A percentile compares a stretch with the other conserved stretches of the same genome.
These are phyloP conservation scores for Elgaria multicarinata DNA, from an alignment of 2,113 vertebrate genomes.

Conservation along the genomic window DNA sequence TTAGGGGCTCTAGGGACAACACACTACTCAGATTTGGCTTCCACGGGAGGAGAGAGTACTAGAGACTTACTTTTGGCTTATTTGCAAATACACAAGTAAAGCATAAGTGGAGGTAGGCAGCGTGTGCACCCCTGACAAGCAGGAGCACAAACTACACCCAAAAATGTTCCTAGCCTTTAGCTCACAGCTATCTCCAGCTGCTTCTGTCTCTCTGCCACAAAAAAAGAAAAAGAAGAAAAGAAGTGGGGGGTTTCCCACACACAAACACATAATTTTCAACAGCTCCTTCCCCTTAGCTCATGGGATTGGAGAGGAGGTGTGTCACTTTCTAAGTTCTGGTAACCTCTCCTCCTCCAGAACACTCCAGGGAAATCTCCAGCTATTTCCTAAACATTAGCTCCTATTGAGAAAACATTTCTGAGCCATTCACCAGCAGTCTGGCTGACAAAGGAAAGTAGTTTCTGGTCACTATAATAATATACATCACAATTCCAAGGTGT, in stretches of 20 bases:
- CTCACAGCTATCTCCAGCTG: not conserved
- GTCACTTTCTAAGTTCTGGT: not conserved
- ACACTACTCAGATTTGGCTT: not conserved
- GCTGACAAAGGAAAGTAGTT: not conserved
- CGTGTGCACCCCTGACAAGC: not conserved
- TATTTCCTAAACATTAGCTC: not conserved
- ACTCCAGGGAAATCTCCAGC: not conserved
- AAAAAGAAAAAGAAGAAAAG: not conserved
- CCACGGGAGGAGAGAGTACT: not conserved
- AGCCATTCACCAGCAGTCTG: not conserved
- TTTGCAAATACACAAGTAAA: not conserved
- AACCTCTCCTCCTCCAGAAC: not conserved
- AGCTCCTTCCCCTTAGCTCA: not conserved
- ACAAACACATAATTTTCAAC: not conserved
- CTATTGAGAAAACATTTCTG: not conserved
- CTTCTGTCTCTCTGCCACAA: not conserved
- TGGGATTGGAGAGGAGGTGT: not conserved
- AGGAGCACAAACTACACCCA: not conserved
- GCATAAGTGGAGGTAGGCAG: not conserved
- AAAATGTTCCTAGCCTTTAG: not conserved
- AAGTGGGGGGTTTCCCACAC: not conserved
- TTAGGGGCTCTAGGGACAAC: not conserved
- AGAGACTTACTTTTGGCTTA: not conserved
- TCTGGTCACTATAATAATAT: not conserved
- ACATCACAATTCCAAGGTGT: not conserved